phyloP scores from a whole-genome alignment of 2,797 vertebrate genomes.

The Uromys caudimaculatus region DNA sequence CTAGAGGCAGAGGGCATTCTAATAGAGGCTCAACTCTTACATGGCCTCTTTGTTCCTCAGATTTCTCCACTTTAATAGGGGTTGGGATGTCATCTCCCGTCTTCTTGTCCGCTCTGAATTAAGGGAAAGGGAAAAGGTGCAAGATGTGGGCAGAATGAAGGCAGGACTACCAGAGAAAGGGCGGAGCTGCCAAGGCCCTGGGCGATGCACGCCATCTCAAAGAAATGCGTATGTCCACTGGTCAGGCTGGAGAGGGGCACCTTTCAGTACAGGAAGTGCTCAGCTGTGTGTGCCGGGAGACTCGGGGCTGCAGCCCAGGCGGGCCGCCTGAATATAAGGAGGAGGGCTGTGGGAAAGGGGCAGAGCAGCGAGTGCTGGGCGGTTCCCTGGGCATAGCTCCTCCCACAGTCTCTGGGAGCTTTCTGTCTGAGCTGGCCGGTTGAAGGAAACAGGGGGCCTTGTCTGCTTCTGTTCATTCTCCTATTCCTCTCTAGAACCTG shows the following conservation, averaged over 20 bases:
- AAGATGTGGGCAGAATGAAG: not conserved
- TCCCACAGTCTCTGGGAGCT: slow-evolving; percentile 27
- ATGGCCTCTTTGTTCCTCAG: not conserved
- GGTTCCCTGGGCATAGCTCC: not conserved
- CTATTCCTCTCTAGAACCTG: not conserved
- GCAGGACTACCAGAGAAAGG: not conserved
- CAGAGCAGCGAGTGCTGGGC: not conserved
- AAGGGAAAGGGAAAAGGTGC: not conserved
- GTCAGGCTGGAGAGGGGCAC: not conserved
- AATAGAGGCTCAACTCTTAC: not conserved
- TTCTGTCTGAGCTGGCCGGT: not conserved
- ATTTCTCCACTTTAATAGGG: not conserved
- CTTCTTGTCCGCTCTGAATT: not conserved
- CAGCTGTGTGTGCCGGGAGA: not conserved
- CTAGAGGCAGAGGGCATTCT: not conserved
- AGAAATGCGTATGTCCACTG: not conserved
- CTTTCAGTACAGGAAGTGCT: not conserved
- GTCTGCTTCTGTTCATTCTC: not conserved
- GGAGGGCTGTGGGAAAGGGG: not conserved
- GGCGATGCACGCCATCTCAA: not conserved
- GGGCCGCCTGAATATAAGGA: not conserved
- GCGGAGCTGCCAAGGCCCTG: not conserved
- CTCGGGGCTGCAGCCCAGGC: not conserved
- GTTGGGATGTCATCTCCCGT: not conserved
- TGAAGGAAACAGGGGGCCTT: too few species aligned